These are phyloP conservation scores for Carassius gibelio DNA, from an alignment of 2,113 vertebrate species.

Conservation along the genomic window DNA sequence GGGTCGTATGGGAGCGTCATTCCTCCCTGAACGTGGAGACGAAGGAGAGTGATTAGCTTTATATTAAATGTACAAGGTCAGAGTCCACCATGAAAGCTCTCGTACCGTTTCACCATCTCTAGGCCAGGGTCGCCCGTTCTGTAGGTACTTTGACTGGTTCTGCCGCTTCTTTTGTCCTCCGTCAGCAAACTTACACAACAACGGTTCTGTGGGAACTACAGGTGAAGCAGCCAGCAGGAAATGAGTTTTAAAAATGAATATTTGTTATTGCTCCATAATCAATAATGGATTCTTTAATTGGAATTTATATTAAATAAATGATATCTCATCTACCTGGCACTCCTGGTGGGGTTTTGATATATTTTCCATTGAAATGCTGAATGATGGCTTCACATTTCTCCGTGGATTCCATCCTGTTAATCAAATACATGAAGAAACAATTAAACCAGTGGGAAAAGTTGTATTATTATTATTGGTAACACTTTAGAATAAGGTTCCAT, in stretches of 20 bases:
- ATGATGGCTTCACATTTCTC: conserved; percentile 93
- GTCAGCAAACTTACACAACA: conserved; percentile 94
- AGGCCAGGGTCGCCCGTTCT: conserved; percentile 85
- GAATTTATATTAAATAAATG: not conserved
- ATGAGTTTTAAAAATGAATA: too few relatives aligned
- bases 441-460: not conserved
- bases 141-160: conserved; percentile 87
- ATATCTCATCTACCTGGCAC: conserved; percentile 76
- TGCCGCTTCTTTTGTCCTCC: conserved; percentile 94
- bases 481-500: too few relatives aligned
- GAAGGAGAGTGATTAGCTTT: not conserved
- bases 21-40: conserved; percentile 75
- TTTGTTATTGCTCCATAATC: not conserved
- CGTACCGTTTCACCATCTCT: conserved; percentile 84
- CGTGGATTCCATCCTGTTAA: conserved; percentile 88
- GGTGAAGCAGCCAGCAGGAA: not conserved
- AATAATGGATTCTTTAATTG: not conserved
- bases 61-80: not conserved
- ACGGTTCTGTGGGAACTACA: conserved; percentile 85
- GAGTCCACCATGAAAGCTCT: not conserved
- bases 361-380: conserved; percentile 92
- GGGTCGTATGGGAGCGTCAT: conserved; percentile 92
- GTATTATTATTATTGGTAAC: too few relatives aligned
- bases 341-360: conserved; percentile 87
- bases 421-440: not conserved